Percentiles rank a stretch among this genome's conserved stretches.
phyloP scores from a whole-genome alignment of 2,888 invertebrate genomes.

The Hypomecis atomaria region DNA sequence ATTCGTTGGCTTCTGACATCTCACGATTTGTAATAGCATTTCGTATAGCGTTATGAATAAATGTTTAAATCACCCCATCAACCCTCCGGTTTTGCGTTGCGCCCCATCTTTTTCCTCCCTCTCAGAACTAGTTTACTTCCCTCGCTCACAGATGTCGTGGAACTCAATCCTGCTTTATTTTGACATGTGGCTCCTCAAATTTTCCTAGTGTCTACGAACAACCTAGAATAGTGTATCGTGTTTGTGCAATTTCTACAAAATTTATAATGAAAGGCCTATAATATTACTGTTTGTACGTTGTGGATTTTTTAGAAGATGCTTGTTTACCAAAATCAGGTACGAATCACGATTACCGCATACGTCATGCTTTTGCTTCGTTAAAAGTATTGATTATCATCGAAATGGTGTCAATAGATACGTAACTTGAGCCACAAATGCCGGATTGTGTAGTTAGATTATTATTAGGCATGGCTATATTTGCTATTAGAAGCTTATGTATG shows the following conservation, averaged over 20 bases:
- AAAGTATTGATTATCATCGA: slow-evolving; percentile 61
- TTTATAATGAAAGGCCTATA: slow-evolving; percentile 33
- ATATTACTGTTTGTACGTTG: slow-evolving; percentile 20
- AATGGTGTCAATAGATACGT: slow-evolving; percentile 45
- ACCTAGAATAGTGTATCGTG: slow-evolving; percentile 14
- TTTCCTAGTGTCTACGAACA: slow-evolving; percentile 25
- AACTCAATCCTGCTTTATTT: slow-evolving; percentile 39
- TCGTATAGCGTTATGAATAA: neutral
- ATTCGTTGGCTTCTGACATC: slow-evolving; percentile 41
- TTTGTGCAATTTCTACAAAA: slow-evolving; percentile 26
- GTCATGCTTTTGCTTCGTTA: slow-evolving; percentile 42
- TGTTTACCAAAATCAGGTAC: slow-evolving; percentile 35
- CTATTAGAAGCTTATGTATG: slow-evolving; percentile 9
- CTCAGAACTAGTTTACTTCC: slow-evolving; percentile 18
- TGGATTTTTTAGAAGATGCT: slow-evolving; percentile 32
- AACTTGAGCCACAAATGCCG: slow-evolving; percentile 16
- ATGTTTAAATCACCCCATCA: slow-evolving; percentile 11
- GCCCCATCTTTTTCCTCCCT: slow-evolving; percentile 18
- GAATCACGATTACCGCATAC: slow-evolving; percentile 35
- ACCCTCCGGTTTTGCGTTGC: slow-evolving; percentile 14
- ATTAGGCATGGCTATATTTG: neutral
- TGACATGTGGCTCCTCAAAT: slow-evolving; percentile 47
- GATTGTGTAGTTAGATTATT: slow-evolving; percentile 10
- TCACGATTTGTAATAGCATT: slow-evolving; percentile 28
- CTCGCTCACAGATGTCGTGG: slow-evolving; percentile 47